Base-by-base conservation (phyloP, 1,140 invertebrate genomes). In the Orchestia grillus region DNA sequence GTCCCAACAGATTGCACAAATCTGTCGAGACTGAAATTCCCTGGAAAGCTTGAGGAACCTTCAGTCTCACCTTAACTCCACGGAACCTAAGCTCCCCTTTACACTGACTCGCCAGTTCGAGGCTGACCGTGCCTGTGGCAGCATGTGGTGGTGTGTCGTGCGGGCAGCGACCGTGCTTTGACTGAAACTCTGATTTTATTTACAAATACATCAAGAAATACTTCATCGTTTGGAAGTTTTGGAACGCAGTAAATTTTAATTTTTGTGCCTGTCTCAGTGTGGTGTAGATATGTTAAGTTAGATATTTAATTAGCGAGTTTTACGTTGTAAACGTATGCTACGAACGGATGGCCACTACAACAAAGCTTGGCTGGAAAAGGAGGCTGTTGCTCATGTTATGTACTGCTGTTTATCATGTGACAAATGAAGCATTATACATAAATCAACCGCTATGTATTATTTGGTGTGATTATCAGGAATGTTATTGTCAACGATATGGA, bases 1-100 rank as follows among this genome's bases (percentile, higher is more conserved):
- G 62, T 36, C 62, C 1, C 62, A 36, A 77, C 28, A 53, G 6
- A 19, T 19, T 19, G 47, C 47, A 36, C 28, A 23, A 77, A 77
- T 77, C 62, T 77, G 62, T 1, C 11, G 62, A 36, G 62, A 77
- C 11, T 77, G 47, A 77, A 77, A 23, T 77, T 28, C 62, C 15
- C 11, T 3, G 11, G 11, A 23, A 77, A 77, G 62, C 62, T 36
- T 77, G 62, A 15, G 36, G 62, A 28, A 28, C 11, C 62, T 28
- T 15, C 62, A 3, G 28, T 77, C 88, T 90, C 88, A 90, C 88
- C 88, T 42, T 28, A 0, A 90, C n/a, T 90, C 88, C 41, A 90
- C 88, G 88, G 88, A 90, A 44, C 88, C 15, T 90, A 11, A 42
- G 88, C 88, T 90, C 88, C 88, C 88, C 88, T 90, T 90, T 90